phyloP scores from a whole-genome alignment of 2,113 vertebrate genomes.

The Polypterus senegalus region DNA sequence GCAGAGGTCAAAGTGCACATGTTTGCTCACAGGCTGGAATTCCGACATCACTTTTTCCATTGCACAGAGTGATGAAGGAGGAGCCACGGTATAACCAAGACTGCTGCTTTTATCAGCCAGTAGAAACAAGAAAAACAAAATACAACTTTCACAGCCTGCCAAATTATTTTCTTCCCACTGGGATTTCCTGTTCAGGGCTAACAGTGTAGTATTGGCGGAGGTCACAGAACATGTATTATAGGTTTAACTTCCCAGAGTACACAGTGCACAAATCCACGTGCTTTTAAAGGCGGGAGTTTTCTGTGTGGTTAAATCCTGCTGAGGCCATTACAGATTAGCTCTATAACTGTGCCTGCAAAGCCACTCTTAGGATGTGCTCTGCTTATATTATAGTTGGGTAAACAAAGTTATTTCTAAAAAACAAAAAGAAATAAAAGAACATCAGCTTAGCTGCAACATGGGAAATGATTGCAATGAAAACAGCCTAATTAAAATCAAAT shows the following conservation, averaged over 20 bases:
- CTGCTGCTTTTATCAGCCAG: slow-evolving; percentile 35
- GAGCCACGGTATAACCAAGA: slow-evolving; percentile 25
- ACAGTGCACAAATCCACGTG: slow-evolving; percentile 30
- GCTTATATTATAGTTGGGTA: no score
- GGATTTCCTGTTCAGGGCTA: slow-evolving; percentile 42
- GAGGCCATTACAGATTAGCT: no score
- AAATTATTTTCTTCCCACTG: slow-evolving; percentile 29
- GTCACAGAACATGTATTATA: slow-evolving; percentile 38
- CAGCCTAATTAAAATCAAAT: no score
- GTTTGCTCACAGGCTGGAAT: slow-evolving; percentile 64
- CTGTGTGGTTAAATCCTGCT: no score
- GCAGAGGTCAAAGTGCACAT: slow-evolving; percentile 62
- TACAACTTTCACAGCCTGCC: slow-evolving; percentile 16
- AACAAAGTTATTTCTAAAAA: no score
- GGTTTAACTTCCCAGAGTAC: slow-evolving; percentile 36
- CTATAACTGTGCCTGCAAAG: no score
- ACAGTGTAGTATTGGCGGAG: slow-evolving; percentile 43
- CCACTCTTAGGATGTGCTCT: no score
- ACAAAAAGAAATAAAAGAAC: no score
- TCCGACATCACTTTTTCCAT: slow-evolving; percentile 76
- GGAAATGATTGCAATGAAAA: no score
- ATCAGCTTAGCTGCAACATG: no score
- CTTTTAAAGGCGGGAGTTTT: no score
- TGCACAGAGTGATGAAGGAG: slow-evolving; percentile 47
- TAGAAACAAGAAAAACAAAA: slow-evolving; percentile 11